Conservation (phyloP, 2,888 invertebrate genomes). For the Oscheius myriophilus region DNA sequence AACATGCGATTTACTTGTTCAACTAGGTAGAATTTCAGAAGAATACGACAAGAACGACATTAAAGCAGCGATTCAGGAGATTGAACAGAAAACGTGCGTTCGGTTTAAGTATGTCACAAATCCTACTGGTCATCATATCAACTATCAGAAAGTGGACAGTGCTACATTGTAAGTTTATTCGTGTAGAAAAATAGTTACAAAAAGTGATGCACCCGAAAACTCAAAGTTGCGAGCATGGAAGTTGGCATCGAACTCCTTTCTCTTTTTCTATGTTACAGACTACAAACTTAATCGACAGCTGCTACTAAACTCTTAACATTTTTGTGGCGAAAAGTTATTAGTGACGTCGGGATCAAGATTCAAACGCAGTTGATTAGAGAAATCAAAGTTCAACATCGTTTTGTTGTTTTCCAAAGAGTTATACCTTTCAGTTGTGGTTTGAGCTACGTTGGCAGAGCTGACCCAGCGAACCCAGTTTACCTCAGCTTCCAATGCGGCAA, state of each 20-base stretch:
- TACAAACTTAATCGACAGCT: no score
- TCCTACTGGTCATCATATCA: constrained; percentile 52
- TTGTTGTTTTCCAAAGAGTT: no score
- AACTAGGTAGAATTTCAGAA: constrained; percentile 5
- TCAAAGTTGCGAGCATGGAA: no score
- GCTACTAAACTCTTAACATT: no score
- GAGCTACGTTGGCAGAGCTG: constrained; percentile 61
- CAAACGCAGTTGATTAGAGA: no score
- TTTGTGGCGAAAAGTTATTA: no score
- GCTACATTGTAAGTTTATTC: constrained; percentile 53
- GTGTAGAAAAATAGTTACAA: no score
- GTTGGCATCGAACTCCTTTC: no score
- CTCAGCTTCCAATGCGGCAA: constrained; percentile 66
- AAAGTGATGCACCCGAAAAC: no score
- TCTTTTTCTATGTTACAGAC: no score
- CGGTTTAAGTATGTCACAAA: constrained; percentile 22
- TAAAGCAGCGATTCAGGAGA: constrained; percentile 58
- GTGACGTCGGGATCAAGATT: no score
- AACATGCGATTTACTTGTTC: background rate
- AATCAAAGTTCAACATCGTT: no score
- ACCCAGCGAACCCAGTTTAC: constrained; percentile 66
- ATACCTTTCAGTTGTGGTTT: constrained; percentile 62
- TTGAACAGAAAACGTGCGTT: constrained; percentile 64
- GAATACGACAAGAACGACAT: constrained; percentile 59
- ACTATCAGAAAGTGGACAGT: constrained; percentile 62